These are phyloP conservation scores for Lithophane socia DNA, from an alignment of 2,888 invertebrate species.

Conservation along the genomic window DNA sequence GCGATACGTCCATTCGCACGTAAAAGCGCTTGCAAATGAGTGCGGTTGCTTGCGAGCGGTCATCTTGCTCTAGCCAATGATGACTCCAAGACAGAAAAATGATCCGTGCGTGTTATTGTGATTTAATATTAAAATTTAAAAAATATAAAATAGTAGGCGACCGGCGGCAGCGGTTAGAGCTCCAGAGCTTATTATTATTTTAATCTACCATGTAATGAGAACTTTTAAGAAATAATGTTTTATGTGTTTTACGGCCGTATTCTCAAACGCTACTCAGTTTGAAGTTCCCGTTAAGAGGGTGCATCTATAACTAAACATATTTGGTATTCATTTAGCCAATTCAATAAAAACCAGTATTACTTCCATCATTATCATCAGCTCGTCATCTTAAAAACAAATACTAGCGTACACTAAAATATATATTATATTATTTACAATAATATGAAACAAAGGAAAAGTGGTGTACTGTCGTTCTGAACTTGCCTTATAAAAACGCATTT, in stretches of 20 bases:
- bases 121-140: no score
- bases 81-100: not conserved
- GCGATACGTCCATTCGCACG: not conserved
- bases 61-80: not conserved
- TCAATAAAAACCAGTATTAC: no score
- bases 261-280: constrained; percentile 14
- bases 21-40: not conserved
- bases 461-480: no score
- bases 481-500: no score
- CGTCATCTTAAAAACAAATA: no score
- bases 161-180: not conserved
- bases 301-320: no score
- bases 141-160: not conserved
- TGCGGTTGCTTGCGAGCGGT: not conserved
- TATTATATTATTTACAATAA: no score
- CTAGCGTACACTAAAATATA: no score
- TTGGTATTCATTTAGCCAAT: no score
- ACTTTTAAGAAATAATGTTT: constrained; percentile 1
- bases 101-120: not conserved
- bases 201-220: constrained; percentile 1
- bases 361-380: no score
- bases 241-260: constrained; percentile 23
- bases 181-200: not conserved
- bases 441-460: no score
- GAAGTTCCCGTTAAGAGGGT: no score